Percentiles rank a stretch among this genome's conserved stretches.
Evolutionary conservation across 2,797 vertebrate species (phyloP).

Genomic region (Thaleichthys pacificus): DNA sequence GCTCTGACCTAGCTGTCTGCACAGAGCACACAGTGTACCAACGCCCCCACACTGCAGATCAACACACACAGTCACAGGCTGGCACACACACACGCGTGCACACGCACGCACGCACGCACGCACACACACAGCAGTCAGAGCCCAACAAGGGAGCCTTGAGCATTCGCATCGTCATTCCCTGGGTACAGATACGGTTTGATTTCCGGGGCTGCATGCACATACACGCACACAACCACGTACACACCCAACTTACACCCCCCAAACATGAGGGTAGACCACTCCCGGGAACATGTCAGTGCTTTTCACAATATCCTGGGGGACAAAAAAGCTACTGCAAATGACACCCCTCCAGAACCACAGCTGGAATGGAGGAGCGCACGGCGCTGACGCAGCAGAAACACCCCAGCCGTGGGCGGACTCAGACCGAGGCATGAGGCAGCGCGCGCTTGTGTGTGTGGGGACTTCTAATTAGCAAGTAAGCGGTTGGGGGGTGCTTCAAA

Average conservation of each 20-base stretch:
- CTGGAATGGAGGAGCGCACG: not conserved
- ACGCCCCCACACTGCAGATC: not conserved
- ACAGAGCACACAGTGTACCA: slow-evolving; percentile 2
- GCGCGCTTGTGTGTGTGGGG: not conserved
- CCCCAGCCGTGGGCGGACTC: not conserved
- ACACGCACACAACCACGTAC: not conserved
- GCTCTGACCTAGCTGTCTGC: slow-evolving; percentile 46
- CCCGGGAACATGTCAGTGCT: not conserved
- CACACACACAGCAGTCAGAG: slow-evolving; percentile 3
- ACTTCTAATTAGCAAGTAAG: slow-evolving; percentile 8
- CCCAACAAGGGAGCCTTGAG: slow-evolving; percentile 30
- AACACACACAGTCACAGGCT: slow-evolving; percentile 8
- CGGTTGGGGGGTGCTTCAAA: not conserved
- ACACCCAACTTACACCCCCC: not conserved
- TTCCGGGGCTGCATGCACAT: not conserved
- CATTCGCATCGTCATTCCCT: slow-evolving; percentile 25
- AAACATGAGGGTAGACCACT: not conserved
- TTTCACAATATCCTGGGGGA: not conserved
- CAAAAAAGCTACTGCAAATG: slow-evolving; percentile 1
- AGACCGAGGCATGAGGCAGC: not conserved
- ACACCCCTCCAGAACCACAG: not conserved
- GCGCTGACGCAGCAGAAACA: not conserved
- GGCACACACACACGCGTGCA: slow-evolving; percentile 10
- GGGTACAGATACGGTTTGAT: slow-evolving; percentile 3
- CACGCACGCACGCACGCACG: not conserved